phyloP scores from a whole-genome alignment of 2,888 invertebrate species.

The Lasioglossum pauxillum region DNA sequence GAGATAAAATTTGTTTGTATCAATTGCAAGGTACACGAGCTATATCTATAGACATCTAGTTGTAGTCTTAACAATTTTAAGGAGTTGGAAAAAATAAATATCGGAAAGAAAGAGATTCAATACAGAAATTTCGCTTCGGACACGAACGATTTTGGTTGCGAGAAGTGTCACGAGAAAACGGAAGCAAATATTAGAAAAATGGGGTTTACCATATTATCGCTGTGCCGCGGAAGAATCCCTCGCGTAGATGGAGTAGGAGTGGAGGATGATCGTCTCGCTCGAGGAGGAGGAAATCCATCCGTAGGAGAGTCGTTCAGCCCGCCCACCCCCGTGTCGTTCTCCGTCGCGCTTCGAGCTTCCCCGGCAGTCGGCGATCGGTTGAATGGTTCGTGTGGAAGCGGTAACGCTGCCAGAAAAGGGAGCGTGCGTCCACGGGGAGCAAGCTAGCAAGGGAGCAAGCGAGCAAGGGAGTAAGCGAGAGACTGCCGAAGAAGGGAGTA shows the following conservation, averaged over 20 bases:
- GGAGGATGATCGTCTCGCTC: slow-evolving; percentile 39
- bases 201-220: not conserved
- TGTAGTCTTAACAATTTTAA: no score
- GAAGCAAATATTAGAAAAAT: not conserved
- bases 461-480: not conserved
- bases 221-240: not conserved
- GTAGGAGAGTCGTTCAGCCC: slow-evolving; percentile 54
- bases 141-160: not conserved
- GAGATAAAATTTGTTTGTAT: not conserved
- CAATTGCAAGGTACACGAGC: not conserved
- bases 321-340: slow-evolving; percentile 57
- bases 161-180: not conserved
- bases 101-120: no score
- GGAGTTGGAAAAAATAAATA: no score
- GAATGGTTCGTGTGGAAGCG: slow-evolving; percentile 50
- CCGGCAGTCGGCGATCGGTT: slow-evolving; percentile 29
- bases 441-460: not conserved
- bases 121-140: no score
- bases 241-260: slow-evolving; percentile 35
- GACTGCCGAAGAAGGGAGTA: slow-evolving; percentile 11
- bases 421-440: slow-evolving; percentile 15
- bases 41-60: no score
- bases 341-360: slow-evolving; percentile 31
- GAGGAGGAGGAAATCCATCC: slow-evolving; percentile 50
- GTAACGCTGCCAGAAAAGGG: slow-evolving; percentile 31